Conservation (phyloP, 2,113 vertebrate species). For the Tupaia chinensis region DNA sequence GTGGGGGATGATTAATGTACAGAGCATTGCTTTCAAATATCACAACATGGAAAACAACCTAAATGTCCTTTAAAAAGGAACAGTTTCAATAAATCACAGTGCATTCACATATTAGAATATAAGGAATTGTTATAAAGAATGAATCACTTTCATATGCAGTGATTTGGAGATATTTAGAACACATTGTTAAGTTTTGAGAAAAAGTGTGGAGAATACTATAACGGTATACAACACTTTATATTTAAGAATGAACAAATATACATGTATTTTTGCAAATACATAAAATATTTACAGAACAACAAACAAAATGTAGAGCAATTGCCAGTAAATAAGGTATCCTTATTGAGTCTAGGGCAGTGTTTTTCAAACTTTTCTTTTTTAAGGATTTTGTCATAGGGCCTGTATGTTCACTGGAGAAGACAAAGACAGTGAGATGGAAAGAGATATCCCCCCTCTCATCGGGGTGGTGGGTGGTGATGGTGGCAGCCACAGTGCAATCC, state of each 20-base stretch:
- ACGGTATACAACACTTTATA: background rate
- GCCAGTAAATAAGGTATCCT: background rate
- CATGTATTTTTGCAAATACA: background rate
- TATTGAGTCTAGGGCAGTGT: background rate
- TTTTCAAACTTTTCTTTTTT: no score
- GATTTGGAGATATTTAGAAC: background rate
- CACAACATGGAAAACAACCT: background rate
- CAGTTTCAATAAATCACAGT: background rate
- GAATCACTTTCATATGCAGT: background rate
- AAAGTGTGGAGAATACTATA: background rate
- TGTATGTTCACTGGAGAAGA: no score
- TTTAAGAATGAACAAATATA: background rate
- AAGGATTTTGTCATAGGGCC: no score
- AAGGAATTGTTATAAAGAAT: background rate
- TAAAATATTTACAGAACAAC: background rate
- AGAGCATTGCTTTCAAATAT: conserved; percentile 3
- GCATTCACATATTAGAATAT: background rate
- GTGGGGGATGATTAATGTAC: background rate
- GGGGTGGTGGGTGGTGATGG: no score
- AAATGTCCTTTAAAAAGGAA: conserved; percentile 20
- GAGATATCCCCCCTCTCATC: no score
- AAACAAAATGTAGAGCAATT: background rate
- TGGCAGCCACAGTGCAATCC: no score
- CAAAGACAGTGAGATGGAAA: no score
- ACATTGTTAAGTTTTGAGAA: background rate